Conservation (phyloP, 2,888 invertebrate genomes). For the Hirtodrosophila trivittata region DNA sequence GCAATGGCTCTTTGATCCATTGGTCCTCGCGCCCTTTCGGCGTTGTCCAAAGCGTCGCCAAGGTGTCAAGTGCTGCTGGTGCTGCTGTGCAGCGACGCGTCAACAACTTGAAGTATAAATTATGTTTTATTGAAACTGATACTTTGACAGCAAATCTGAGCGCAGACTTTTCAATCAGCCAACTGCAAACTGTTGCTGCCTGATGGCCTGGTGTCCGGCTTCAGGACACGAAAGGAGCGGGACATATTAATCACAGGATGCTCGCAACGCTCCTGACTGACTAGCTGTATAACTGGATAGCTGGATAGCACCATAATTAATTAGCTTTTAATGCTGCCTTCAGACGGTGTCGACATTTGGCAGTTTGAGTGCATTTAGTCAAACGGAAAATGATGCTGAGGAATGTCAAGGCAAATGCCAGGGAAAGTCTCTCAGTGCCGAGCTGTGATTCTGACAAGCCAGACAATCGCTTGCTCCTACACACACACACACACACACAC, state of each 20-base stretch:
- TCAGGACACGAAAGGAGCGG: not conserved
- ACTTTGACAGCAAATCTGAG: constrained; percentile 63
- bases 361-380: constrained; percentile 78
- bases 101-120: constrained; percentile 60
- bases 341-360: constrained; percentile 34
- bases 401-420: constrained; percentile 60
- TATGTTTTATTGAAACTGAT: constrained; percentile 76
- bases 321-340: constrained; percentile 75
- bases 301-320: constrained; percentile 65
- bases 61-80: constrained; percentile 76
- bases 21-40: not conserved
- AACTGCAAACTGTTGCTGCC: constrained; percentile 68
- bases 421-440: constrained; percentile 12
- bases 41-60: constrained; percentile 25
- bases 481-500: constrained; percentile 18
- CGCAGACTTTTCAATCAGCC: constrained; percentile 59
- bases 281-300: constrained; percentile 50
- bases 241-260: constrained; percentile 65
- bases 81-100: constrained; percentile 31
- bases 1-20: too few species aligned
- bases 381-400: constrained; percentile 76
- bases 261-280: constrained; percentile 45
- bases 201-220: not conserved
- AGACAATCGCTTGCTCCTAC: constrained; percentile 38
- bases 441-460: constrained; percentile 69